Conservation (phyloP, 2,113 vertebrate genomes). For the Anoplopoma fimbria region DNA sequence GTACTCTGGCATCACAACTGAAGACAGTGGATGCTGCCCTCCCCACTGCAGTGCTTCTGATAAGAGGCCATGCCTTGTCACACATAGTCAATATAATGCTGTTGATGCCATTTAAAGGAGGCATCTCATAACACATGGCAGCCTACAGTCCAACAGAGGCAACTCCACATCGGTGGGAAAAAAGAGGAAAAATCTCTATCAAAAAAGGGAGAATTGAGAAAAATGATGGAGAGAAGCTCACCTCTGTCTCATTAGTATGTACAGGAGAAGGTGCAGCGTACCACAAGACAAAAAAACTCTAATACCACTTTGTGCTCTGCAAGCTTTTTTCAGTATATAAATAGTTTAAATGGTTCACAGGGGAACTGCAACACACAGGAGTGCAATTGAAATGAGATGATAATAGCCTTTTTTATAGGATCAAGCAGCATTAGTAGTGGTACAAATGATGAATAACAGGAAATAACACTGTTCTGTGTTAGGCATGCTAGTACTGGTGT, state of each 20-base stretch:
- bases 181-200: background rate
- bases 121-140: slow-evolving; percentile 2
- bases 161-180: background rate
- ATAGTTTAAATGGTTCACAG: slow-evolving; percentile 13
- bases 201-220: background rate
- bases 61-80: slow-evolving; percentile 23
- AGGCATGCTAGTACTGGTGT: background rate
- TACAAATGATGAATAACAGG: background rate
- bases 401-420: slow-evolving; percentile 12
- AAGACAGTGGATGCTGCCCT: background rate
- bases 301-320: background rate
- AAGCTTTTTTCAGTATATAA: background rate
- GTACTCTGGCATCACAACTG: slow-evolving; percentile 37
- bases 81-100: background rate
- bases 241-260: background rate
- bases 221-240: background rate
- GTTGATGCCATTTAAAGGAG: slow-evolving; percentile 1
- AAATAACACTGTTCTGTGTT: background rate
- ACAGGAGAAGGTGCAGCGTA: background rate
- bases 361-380: slow-evolving; percentile 6
- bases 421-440: background rate
- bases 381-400: slow-evolving; percentile 21
- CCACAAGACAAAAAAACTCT: background rate
- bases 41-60: background rate
- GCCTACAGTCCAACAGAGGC: background rate